Evolutionary conservation across 2,888 invertebrate genomes (phyloP), one percentile per base, ranked within the genome.

Genomic region (Hirtodrosophila cameraria): DNA sequence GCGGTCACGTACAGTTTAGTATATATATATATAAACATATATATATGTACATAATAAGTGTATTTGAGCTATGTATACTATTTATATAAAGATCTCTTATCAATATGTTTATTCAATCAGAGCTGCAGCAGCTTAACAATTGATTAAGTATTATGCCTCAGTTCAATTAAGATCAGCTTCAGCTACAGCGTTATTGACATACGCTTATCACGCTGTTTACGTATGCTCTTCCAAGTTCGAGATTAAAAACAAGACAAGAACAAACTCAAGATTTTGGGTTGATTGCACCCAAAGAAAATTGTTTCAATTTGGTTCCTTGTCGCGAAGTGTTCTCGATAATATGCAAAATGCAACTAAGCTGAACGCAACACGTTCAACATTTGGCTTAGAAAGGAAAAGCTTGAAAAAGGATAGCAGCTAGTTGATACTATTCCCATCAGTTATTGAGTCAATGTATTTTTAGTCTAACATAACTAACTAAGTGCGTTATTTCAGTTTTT

Each of bases 401-500:
- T 30, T 15, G 13, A 25, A 23, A 20, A 33, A 23, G 6, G 23
- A 31, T 7, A 18, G 31, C 38, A 25, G 27, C 5, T 54, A 31
- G 23, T 45, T 23, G 11, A 16, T 6, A 27, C 20, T 5, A 12
- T 35, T 6, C 53, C 31, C 28, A 66, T 66, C 57, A 65, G 38
- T 30, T 52, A 52, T 65, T 36, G 33, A n/a, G n/a, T n/a, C n/a
- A n/a, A n/a, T 16, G 33, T 77, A 81, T 87, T 80, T 85, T 80
- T 85, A 80, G 87, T 78, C 61, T 43, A 12, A 11, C 62, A 65
- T 84, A 69, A 77, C 33, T 65, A 60, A 78, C 61, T 61, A 60
- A 85, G 63, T 52, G 64, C 87, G 80, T 84, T 87, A 81, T 87
- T 80, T 77, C 75, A 63, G 60, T 76, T 76, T n/a, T 73, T 65